These are phyloP conservation scores for Thaleichthys pacificus DNA, from an alignment of 2,797 vertebrate species.

Conservation along the genomic window DNA sequence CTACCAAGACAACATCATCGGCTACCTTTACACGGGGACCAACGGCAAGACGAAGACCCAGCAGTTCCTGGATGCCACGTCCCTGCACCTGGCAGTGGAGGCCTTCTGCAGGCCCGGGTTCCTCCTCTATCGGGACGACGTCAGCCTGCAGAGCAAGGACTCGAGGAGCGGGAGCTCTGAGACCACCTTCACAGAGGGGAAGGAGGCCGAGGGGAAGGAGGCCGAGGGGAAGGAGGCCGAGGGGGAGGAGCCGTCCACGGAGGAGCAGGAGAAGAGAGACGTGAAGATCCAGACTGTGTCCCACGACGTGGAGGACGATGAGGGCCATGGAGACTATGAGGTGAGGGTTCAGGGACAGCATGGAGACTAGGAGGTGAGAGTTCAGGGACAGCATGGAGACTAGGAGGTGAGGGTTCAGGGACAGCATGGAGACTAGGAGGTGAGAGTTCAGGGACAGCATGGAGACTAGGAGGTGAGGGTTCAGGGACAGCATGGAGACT, in stretches of 20 bases:
- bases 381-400: constrained; percentile 59
- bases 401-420: constrained; percentile 40
- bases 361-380: constrained; percentile 69
- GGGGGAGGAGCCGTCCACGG: constrained; percentile 37
- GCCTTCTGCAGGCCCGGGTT: constrained; percentile 87
- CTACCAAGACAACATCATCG: constrained; percentile 84
- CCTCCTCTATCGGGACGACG: constrained; percentile 83
- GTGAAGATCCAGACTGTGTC: constrained; percentile 89
- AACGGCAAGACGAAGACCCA: constrained; percentile 74
- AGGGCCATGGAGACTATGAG: constrained; percentile 76
- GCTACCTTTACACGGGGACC: constrained; percentile 80
- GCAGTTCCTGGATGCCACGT: constrained; percentile 89
- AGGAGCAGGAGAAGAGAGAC: constrained; percentile 75
- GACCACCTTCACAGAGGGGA: constrained; percentile 87
- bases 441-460: neutral
- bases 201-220: constrained; percentile 75
- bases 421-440: constrained; percentile 69
- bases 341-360: neutral
- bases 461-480: constrained; percentile 68
- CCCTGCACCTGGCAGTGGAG: constrained; percentile 88
- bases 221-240: constrained; percentile 30
- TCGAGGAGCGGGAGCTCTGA: constrained; percentile 85
- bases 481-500: constrained; percentile 66
- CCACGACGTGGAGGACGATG: constrained; percentile 88
- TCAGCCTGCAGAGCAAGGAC: constrained; percentile 81